Conservation (phyloP, 2,797 vertebrate species). For the Clarias platycephalus region DNA sequence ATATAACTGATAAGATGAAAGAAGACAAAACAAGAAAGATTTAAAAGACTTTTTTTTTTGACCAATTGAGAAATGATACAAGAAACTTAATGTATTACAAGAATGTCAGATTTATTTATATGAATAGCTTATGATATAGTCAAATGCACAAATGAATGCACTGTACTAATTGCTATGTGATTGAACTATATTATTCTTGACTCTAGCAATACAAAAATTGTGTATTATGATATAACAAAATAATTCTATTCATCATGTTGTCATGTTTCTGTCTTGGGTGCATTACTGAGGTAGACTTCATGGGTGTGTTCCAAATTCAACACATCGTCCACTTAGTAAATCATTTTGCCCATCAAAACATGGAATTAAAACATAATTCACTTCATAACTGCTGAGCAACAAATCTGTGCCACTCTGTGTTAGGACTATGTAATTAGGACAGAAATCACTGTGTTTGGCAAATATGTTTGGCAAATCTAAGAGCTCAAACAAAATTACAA, state of each 20-base stretch:
- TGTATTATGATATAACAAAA: neutral
- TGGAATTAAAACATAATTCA: neutral
- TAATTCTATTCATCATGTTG: neutral
- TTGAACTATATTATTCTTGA: neutral
- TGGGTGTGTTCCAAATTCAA: neutral
- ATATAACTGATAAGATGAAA: neutral
- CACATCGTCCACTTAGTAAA: neutral
- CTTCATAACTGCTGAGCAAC: neutral
- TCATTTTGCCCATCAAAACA: neutral
- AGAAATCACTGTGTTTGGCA: neutral
- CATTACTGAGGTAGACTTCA: neutral
- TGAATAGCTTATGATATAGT: neutral
- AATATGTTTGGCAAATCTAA: neutral
- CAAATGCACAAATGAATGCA: neutral
- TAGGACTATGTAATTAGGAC: neutral
- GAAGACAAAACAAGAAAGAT: neutral
- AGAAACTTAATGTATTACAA: neutral
- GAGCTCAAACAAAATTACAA: neutral
- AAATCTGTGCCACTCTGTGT: neutral
- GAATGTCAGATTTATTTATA: neutral
- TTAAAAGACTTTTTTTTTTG: slow-evolving; percentile 8
- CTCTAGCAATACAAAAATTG: neutral
- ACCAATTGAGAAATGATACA: neutral
- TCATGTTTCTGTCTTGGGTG: neutral
- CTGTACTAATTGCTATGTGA: neutral